Evolutionary conservation across 2,113 vertebrate genomes (phyloP).

Genomic region (Ctenodactylus gundi): DNA sequence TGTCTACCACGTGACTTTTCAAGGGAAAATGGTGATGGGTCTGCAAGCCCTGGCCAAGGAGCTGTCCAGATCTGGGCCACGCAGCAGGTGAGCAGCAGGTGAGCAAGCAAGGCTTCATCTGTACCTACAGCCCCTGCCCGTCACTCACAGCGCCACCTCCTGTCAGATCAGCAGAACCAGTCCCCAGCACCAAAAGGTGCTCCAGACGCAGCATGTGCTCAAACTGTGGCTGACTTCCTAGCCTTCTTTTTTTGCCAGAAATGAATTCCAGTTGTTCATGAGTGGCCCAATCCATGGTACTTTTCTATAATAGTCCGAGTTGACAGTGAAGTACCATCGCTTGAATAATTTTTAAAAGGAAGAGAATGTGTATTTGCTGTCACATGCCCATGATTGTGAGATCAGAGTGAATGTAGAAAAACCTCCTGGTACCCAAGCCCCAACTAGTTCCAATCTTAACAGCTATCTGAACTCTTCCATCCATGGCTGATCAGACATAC

Average conservation of each 20-base stretch:
- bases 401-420: not conserved
- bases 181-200: too few relatives aligned
- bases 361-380: not conserved
- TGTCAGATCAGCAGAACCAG: too few relatives aligned
- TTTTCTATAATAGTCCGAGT: not conserved
- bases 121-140: too few relatives aligned
- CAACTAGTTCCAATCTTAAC: not conserved
- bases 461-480: not conserved
- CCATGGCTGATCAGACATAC: not conserved
- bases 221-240: not conserved
- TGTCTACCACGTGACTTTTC: not conserved
- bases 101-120: too few relatives aligned
- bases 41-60: too few relatives aligned
- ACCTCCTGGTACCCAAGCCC: not conserved
- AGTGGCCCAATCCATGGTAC: rapidly evolving
- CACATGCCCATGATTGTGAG: not conserved
- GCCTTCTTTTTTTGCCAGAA: not conserved
- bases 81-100: too few relatives aligned
- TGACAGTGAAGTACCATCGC: not conserved
- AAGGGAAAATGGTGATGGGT: too few relatives aligned
- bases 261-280: not conserved
- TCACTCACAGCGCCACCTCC: too few relatives aligned
- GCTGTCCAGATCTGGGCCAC: too few relatives aligned
- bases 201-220: not conserved
- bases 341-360: not conserved